Base-by-base conservation (phyloP, 2,113 vertebrate species). In the Callocephalon fimbriatum region DNA sequence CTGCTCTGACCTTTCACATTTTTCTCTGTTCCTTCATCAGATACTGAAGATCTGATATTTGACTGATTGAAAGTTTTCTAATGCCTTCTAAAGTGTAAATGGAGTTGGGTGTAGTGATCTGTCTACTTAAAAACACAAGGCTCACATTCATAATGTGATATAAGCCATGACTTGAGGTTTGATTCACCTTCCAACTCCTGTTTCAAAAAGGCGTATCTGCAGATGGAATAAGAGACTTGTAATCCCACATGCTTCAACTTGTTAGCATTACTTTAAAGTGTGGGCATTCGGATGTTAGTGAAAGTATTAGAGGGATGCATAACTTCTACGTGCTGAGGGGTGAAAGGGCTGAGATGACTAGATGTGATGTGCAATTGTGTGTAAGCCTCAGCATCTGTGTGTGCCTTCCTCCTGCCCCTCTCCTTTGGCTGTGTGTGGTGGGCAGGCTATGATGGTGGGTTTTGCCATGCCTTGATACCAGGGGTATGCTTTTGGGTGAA, bases 391-490 rank as follows among this genome's bases (percentile, higher is more conserved):
- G 59, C 14, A 14, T 35, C 67, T n/a, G 20, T 32, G 67, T 1
- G 1, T 37, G 54, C 20, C 16, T 20, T 73, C n/a, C 51, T 63
- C 31, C 11, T 63, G 44, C 37, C 37, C 44, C 32, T 48, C 6
- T 14, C 10, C 26, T 72, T 76, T 3, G 3, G 9, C 26, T 35
- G 3, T 19, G 19, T 27, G 65, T 37, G 13, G 29, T 61, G 88
- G 40, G 62, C 32, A 59, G 70, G 44, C 0, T 1, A 1, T 86
- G 38, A 53, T 0, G 1, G 12, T 63, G 40, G 40, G 14, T 23
- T 61, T 79, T 73, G 53, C 22, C 1, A 1, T 68, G 44, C 40
- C 35, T 62, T 1, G 0, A 18, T 51, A 29, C 26, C 26, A 13
- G 45, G 21, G 6, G 4, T 40, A 3, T 51, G 29, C 31, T 68